Evolutionary conservation across 2,888 invertebrate genomes (phyloP), one percentile per base, ranked within the genome.

Genomic region (Limnephilus lunatus): DNA sequence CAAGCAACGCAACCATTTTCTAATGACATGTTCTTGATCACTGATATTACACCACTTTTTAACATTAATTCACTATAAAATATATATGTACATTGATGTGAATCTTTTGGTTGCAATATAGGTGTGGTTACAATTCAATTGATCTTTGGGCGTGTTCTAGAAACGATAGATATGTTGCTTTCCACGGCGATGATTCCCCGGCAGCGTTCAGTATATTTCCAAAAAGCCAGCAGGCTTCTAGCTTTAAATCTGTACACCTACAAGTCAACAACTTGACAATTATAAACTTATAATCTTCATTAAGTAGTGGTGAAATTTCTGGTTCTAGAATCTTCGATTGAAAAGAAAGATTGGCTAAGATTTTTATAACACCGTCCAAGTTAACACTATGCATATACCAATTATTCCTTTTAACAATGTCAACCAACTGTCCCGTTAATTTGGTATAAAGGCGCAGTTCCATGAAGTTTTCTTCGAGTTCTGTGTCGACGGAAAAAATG

Each of bases 141-240:
- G 39, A 85, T 39, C 25, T 31, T 32, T 89, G 88, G 25, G 80
- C 80, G 32, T 80, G 39, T 32, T 35, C n/a, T 80, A 89, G 19
- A 80, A 81, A 89, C 0, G 82, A 83, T 82, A 53, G 48, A 82
- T 83, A 82, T 30, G 31, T 48, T 30, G 14, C 25, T 44, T 81
- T 44, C 82, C 82, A 90, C 4, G n/a, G 39, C 9, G 90, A 83
- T 2, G 90, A 83, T 12, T 4, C 25, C 25, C 48, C 44, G 32
- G 39, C 92, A 93, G 94, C 94, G 93, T 85, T 94, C 83, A 94
- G 95, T 91, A 95, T 94, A 92, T 95, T 95, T 5, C 95, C 95
- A 82, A 96, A 93, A 30, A 96, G 94, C 95, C 96, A 96, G 25
- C 95, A 92, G 31, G 95, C 91, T 5, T 95, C 94, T 4, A 94